Base-by-base conservation (phyloP, 2,888 invertebrate species). In the Drosophila rellima region DNA sequence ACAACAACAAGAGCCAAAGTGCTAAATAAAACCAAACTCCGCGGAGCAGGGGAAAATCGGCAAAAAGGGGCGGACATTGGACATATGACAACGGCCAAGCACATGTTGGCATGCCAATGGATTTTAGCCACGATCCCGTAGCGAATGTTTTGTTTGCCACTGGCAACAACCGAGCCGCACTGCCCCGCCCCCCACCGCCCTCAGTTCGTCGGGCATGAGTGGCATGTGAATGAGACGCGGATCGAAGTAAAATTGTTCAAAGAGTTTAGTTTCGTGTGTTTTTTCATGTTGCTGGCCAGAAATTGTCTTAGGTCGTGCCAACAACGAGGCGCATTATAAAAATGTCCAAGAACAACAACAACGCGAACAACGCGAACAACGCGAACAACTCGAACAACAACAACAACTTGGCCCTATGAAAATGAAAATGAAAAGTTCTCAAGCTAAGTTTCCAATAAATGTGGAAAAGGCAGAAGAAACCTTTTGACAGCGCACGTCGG, bases 301-400 rank as follows among this genome's bases (percentile, higher is more conserved):
- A 76, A 84, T 84, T 84, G 87, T 84, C 83, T 87, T 71, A 87
- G 87, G 83, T 84, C 87, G 87, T 84, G 83, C 88, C 80, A 82
- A 59, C 79, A 70, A 65, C 82, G 70, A 79, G 54, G 80, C 52
- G 83, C 80, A 83, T 86, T 84, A 87, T 80, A 83, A 75, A 83
- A 80, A 79, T 67, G 52, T 59, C 52, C 75, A 66, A 31, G 59
- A 63, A 31, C 57, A 35, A 23, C 57, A 63, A 37, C 40, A 73
- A 39, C 8, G 35, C 35, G 4, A 37, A 13, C 64, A 59, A 23
- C 56, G 48, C 13, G 13, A 35, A 18, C 45, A 57, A 44, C 20
- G 52, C 1, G 11, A 20, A 20, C 20, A 23, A 20, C 60, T n/a
- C n/a, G n/a, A 54, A 39, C 70, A 47, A 31, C 74, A 60, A 33